Percentiles rank a stretch among this genome's conserved stretches.
Conservation (phyloP, 2,888 invertebrate genomes). For the Ethmia dodecea region DNA sequence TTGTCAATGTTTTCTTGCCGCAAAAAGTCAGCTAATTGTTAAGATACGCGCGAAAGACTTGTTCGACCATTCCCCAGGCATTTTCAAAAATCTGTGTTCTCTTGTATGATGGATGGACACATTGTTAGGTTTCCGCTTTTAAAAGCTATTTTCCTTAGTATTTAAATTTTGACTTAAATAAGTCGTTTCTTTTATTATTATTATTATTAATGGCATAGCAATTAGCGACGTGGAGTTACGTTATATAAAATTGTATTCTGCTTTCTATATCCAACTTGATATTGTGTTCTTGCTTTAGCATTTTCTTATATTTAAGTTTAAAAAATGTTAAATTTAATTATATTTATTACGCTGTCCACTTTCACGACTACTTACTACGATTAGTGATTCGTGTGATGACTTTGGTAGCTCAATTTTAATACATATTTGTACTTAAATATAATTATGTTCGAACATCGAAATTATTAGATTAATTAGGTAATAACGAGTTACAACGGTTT, state of each 20-base stretch:
- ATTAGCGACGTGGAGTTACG: constrained; percentile 56
- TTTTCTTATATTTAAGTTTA: constrained; percentile 33
- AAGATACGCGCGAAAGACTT: no score
- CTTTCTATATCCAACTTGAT: constrained; percentile 32
- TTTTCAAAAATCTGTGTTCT: not conserved
- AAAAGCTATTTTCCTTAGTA: constrained; percentile 7
- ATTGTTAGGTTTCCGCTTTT: constrained; percentile 3
- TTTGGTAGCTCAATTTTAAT: constrained; percentile 66
- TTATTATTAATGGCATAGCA: constrained; percentile 36
- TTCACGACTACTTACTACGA: constrained; percentile 50
- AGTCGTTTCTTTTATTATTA: constrained; percentile 12
- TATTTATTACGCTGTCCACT: constrained; percentile 34
- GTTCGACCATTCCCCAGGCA: not conserved
- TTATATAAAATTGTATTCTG: constrained; percentile 29
- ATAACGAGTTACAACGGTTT: not conserved
- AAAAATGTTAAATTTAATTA: constrained; percentile 21
- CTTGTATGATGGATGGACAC: no score
- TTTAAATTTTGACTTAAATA: constrained; percentile 9
- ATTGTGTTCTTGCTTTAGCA: constrained; percentile 53
- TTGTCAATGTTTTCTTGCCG: no score
- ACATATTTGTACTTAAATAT: constrained; percentile 31
- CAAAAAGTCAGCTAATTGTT: no score
- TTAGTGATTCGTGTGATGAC: constrained; percentile 52
- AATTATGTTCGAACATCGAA: constrained; percentile 55
- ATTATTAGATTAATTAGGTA: constrained; percentile 17